Conservation (phyloP, 2,797 vertebrate species). For the Hydrocynus forskahlii region DNA sequence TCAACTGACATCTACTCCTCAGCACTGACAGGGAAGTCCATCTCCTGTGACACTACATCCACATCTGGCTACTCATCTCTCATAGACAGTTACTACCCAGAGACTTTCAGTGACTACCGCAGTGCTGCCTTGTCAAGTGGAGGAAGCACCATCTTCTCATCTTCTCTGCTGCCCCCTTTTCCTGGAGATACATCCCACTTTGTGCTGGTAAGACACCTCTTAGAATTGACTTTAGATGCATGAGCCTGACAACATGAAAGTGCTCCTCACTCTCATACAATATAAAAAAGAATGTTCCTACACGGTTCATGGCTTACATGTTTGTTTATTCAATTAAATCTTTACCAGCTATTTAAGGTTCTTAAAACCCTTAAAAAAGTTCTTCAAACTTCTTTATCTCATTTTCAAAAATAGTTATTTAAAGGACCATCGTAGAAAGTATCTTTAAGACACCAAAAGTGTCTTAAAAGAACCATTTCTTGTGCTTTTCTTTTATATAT, state of each 20-base stretch:
- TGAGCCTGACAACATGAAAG: not conserved
- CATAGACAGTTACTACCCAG: constrained; percentile 85
- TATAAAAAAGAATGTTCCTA: not conserved
- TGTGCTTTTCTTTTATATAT: no score
- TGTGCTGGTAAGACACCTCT: constrained; percentile 78
- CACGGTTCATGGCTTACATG: not conserved
- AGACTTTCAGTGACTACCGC: constrained; percentile 84
- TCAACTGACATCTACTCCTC: constrained; percentile 78
- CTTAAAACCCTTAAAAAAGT: no score
- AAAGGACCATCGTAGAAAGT: no score
- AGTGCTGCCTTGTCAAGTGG: constrained; percentile 73
- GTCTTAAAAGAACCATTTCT: no score
- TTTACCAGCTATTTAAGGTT: no score
- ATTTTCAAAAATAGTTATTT: no score
- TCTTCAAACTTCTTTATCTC: no score
- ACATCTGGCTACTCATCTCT: constrained; percentile 79
- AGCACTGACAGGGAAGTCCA: constrained; percentile 77
- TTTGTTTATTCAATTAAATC: no score
- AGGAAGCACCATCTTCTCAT: constrained; percentile 78
- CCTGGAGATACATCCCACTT: constrained; percentile 81
- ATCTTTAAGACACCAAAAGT: no score
- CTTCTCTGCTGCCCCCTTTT: constrained; percentile 82
- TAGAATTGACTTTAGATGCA: no score
- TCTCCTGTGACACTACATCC: constrained; percentile 80
- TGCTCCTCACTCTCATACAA: not conserved